Evolutionary conservation across 2,888 invertebrate genomes (phyloP), one percentile per base, ranked within the genome.

Genomic region (Dasypolia templi): DNA sequence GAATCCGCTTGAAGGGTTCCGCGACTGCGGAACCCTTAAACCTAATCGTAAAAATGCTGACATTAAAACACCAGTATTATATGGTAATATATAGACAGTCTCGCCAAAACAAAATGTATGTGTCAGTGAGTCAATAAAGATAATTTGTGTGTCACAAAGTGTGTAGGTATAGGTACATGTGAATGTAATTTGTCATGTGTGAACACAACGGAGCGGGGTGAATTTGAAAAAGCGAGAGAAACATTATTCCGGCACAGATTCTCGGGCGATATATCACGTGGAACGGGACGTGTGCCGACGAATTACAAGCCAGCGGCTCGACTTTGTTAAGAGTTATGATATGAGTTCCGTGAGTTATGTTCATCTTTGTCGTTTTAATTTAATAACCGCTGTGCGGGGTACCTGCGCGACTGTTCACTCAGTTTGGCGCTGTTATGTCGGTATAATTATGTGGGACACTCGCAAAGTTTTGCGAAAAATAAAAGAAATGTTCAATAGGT

Each of bases 91-190:
- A 26, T 39, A 62, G 53, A 72, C 29, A 58, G 65, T 74, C 74
- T 44, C 67, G 32, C 61, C 14, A 32, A 68, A 81, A 77, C 14
- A 26, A 72, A 82, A 79, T 84, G 70, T 73, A 76, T 77, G 80
- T 70, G 86, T 81, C 78, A 79, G 80, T 72, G 77, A 84, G 84
- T 84, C 86, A 80, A 86, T 86, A 84, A 80, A 77, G 77, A 86
- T 80, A 80, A 86, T 86, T 86, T 80, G 61, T 81, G 70, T 75
- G 82, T 76, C 70, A 65, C 56, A 58, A 75, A 68, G 81, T 79
- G 61, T 72, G 72, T 83, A 79, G 68, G 69, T 77, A 53, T 77
- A 39, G 9, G 7, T 39, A 69, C 77, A 78, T 77, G 82, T 77
- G 76, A 86, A 84, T 80, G 73, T 74, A 80, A 86, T 86, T 77